A percentile compares a stretch with the other conserved stretches of the same genome.
These are phyloP conservation scores for Dinothrombium tinctorium DNA, from an alignment of 1,140 invertebrate species.

Conservation along the genomic window DNA sequence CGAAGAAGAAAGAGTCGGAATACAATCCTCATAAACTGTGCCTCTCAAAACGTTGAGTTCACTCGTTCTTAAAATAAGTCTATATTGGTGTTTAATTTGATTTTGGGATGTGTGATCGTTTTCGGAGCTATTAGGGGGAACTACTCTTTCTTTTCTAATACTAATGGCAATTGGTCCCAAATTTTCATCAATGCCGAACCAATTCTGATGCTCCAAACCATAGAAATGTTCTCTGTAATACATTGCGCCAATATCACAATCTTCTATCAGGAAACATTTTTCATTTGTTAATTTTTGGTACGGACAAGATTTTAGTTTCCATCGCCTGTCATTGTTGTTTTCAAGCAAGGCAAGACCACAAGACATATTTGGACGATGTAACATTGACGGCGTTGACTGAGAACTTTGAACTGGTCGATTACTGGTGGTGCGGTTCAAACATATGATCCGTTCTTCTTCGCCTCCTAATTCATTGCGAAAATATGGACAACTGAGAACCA, in stretches of 20 bases:
- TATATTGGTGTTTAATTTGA: conserved; percentile 6
- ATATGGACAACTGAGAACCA: conserved; percentile 45
- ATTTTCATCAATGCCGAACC: conserved; percentile 85
- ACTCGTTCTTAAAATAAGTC: conserved; percentile 13
- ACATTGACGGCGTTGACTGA: conserved; percentile 3
- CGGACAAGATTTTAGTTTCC: conserved; percentile 45
- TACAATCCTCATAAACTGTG: conserved; percentile 55
- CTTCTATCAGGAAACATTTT: conserved; percentile 6
- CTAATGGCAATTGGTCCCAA: conserved; percentile 83
- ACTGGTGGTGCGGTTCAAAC: conserved; percentile 34
- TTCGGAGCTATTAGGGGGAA: neutral
- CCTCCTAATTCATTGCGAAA: conserved; percentile 82
- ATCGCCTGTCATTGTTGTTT: conserved; percentile 39
- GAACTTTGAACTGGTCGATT: conserved; percentile 11
- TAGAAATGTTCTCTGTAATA: conserved; percentile 9
- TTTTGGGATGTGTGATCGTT: conserved; percentile 1
- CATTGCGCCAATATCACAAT: conserved; percentile 7
- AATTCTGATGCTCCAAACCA: conserved; percentile 62
- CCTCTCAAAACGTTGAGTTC: conserved; percentile 43
- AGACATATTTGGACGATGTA: conserved; percentile 42
- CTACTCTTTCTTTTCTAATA: conserved; percentile 44
- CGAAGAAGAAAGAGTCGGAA: conserved; percentile 34
- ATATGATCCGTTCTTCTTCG: conserved; percentile 60
- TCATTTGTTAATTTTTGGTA: conserved; percentile 28
- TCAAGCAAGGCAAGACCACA: conserved; percentile 56